Evolutionary conservation across 2,888 invertebrate genomes (phyloP), one percentile per base, ranked within the genome.

Genomic region (Chalcis sispes): DNA sequence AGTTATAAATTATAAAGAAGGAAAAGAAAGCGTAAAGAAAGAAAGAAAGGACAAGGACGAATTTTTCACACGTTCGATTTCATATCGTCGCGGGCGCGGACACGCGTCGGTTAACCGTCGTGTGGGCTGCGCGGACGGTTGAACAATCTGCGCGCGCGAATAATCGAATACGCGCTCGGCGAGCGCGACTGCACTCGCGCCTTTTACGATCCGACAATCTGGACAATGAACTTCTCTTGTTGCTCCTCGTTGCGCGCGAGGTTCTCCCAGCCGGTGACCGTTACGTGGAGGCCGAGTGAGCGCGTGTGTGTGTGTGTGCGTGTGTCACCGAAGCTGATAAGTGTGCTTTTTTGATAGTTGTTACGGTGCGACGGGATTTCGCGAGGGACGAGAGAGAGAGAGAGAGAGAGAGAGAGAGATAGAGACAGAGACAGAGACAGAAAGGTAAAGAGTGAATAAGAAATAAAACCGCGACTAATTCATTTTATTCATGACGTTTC

Each of bases 151-250:
- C 13, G 36, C 29, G 27, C 18, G 42, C 52, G 48, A 71, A 62
- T n/a, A n/a, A n/a, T 71, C 71, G 61, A 71, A 72, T 72, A 50
- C 42, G 27, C 46, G 59, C 50, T 8, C 20, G 48, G 48, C 62
- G 70, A 18, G 54, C 27, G 65, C 42, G 27, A 52, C 29, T 50
- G 61, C 54, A 46, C 40, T 64, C 70, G 61, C 46, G 29, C 70
- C 64, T 75, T 75, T 75, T 70, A 75, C 70, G 58, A 62, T 64
- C 36, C 27, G 75, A 40, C 70, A 70, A 64, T 40, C 50, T 75
- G 70, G 65, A 75, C 70, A 75, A 75, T 70, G 75, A 75, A 70
- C 65, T 70, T 15, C 46, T 70, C 75, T 69, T 40, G 46, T 62
- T 40, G 59, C 56, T 52, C 23, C n/a, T 20, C 18, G 25, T 4